Conservation (phyloP, 2,888 invertebrate species). For the Andrena flavipes region DNA sequence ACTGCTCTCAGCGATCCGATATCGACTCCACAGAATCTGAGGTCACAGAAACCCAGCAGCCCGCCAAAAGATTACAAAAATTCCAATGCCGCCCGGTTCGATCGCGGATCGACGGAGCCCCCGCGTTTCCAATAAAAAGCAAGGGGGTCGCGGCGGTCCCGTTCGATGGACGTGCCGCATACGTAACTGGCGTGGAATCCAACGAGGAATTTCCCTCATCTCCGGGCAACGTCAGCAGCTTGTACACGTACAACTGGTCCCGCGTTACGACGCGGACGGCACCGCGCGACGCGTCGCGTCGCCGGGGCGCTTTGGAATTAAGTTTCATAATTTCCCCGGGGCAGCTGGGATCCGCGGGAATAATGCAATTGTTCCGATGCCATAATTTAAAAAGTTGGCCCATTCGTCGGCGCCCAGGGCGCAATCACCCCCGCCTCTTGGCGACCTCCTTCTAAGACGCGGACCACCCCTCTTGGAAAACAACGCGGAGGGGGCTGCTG, state of each 20-base stretch:
- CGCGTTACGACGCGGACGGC: conserved; percentile 28
- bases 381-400: conserved; percentile 81
- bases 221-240: conserved; percentile 27
- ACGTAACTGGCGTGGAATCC: conserved; percentile 51
- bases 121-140: conserved; percentile 46
- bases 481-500: not conserved
- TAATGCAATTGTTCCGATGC: conserved; percentile 77
- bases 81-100: conserved; percentile 18
- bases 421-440: conserved; percentile 72
- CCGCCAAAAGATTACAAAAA: conserved; percentile 25
- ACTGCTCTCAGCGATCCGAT: not conserved
- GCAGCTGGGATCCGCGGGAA: conserved; percentile 69
- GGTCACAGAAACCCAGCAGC: not conserved
- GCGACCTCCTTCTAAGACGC: conserved; percentile 28
- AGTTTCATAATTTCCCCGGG: conserved; percentile 77
- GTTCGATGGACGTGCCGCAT: conserved; percentile 57
- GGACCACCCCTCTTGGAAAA: not conserved
- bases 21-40: not conserved
- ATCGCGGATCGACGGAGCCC: conserved; percentile 21
- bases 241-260: conserved; percentile 41
- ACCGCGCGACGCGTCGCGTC: conserved; percentile 45
- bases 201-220: conserved; percentile 50
- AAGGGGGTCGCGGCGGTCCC: conserved; percentile 44
- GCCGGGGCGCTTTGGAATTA: conserved; percentile 72
- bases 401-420: conserved; percentile 76